These are phyloP conservation scores for Picus viridis DNA, from an alignment of 2,797 vertebrate genomes.

Conservation along the genomic window DNA sequence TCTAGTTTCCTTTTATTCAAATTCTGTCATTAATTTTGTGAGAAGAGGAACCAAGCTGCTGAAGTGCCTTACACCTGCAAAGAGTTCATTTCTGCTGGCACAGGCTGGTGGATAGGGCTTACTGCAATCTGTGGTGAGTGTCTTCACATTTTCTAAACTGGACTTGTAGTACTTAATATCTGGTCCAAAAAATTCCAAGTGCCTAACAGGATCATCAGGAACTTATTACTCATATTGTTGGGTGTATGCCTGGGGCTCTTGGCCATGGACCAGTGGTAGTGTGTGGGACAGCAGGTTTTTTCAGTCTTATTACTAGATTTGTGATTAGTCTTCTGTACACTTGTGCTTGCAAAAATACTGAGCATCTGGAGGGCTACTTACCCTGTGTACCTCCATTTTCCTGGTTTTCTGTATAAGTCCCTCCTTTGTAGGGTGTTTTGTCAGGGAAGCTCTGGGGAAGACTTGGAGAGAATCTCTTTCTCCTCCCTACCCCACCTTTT, in stretches of 20 bases:
- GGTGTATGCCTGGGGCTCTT: background rate
- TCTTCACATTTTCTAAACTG: background rate
- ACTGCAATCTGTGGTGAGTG: accelerated
- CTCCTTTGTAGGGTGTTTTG: accelerated
- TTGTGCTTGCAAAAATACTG: background rate
- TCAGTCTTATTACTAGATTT: background rate
- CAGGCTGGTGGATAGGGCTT: background rate
- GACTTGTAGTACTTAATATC: background rate
- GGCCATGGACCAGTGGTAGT: background rate
- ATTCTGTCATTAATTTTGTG: background rate
- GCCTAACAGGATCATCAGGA: background rate
- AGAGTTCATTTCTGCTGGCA: background rate
- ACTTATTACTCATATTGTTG: background rate
- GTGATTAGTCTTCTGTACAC: background rate
- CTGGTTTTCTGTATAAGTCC: background rate
- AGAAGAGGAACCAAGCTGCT: background rate
- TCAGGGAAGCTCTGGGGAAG: background rate
- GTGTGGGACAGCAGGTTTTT: background rate
- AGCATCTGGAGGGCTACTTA: background rate
- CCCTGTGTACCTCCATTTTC: background rate
- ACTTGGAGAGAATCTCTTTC: background rate
- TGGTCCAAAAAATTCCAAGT: background rate
- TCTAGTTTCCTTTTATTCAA: background rate
- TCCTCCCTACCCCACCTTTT: background rate
- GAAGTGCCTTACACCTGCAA: background rate